A percentile compares a stretch with the other conserved stretches of the same genome.
phyloP scores from a whole-genome alignment of 2,797 vertebrate species.

The Pteropus rufus region DNA sequence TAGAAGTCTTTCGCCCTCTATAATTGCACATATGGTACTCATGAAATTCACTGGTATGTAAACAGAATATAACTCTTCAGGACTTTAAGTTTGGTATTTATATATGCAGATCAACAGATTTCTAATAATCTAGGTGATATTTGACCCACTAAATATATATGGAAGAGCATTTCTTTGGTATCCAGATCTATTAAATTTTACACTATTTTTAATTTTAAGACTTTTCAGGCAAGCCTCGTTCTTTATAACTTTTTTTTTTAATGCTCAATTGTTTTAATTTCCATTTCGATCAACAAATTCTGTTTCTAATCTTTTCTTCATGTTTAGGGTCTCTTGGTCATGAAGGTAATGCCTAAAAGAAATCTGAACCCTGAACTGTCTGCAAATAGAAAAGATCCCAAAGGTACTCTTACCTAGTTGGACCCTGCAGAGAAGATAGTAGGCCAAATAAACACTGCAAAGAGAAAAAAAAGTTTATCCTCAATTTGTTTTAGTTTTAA shows the following conservation, averaged over 20 bases:
- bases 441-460: not conserved
- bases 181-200: not conserved
- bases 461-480: not conserved
- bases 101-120: not conserved
- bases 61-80: not conserved
- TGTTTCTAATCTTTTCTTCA: not conserved
- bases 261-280: not conserved
- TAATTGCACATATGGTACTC: not conserved
- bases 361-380: not conserved
- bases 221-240: not conserved
- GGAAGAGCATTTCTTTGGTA: not conserved
- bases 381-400: not conserved
- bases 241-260: not conserved
- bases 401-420: not conserved
- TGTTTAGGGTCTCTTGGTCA: not conserved
- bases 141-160: not conserved
- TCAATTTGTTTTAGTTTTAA: not conserved
- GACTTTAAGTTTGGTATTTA: not conserved
- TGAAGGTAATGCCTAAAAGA: not conserved
- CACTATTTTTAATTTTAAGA: constrained; percentile 1
- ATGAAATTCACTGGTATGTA: not conserved
- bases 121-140: not conserved
- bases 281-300: not conserved
- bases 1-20: not conserved
- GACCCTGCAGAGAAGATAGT: not conserved